Conservation (phyloP, 2,113 vertebrate species). For the Heliornis fulica region DNA sequence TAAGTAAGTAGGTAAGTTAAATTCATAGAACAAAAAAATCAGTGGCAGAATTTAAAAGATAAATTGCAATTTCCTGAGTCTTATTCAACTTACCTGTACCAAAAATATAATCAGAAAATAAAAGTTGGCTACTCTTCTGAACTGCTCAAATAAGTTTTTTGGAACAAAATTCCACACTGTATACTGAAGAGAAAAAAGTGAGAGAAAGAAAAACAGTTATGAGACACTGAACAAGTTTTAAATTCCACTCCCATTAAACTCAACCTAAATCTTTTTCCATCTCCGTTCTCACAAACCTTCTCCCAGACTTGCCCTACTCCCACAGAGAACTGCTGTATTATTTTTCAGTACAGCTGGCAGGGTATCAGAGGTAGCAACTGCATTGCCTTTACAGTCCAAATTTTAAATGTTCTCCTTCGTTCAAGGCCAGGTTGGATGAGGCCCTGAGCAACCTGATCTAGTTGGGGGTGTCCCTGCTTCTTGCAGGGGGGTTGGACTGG, state of each 20-base stretch:
- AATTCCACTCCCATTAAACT: background rate
- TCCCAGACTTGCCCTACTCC: background rate
- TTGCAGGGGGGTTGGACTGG: too few species aligned
- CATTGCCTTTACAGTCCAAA: background rate
- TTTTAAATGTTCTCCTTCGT: background rate
- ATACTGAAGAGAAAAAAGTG: slow-evolving; percentile 77
- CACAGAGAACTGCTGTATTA: background rate
- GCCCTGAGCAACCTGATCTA: too few species aligned
- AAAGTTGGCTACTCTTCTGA: slow-evolving; percentile 98
- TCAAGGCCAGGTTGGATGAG: too few species aligned
- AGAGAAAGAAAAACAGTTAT: background rate
- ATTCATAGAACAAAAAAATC: background rate
- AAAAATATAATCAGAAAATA: slow-evolving; percentile 99
- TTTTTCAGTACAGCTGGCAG: background rate
- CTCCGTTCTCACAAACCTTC: background rate
- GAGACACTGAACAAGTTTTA: background rate
- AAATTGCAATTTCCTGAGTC: background rate
- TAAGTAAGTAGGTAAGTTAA: background rate
- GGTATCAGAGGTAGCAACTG: background rate
- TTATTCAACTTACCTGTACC: slow-evolving; percentile 88
- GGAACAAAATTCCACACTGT: slow-evolving; percentile 98
- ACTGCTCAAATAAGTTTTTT: slow-evolving; percentile 98
- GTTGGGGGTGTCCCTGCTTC: too few species aligned
- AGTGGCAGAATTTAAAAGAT: background rate
- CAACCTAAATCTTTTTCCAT: background rate